Evolutionary conservation across 2,797 vertebrate species (phyloP).

Genomic region (Tangara arthus): DNA sequence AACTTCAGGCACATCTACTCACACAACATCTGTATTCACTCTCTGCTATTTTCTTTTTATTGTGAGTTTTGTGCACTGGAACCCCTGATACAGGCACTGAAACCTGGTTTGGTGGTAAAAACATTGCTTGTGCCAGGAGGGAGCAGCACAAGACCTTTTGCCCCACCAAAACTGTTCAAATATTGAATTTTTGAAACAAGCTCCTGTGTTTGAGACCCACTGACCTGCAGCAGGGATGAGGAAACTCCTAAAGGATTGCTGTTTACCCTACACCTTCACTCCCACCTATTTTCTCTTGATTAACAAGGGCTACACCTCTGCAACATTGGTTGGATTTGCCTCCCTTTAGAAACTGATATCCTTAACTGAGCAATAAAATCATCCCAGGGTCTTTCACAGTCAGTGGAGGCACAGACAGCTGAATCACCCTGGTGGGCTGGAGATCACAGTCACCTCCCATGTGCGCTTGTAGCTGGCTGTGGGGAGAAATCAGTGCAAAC

Average conservation of each 20-base stretch:
- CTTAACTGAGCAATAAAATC: neutral
- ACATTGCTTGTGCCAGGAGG: neutral
- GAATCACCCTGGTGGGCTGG: neutral
- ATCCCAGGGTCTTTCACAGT: neutral
- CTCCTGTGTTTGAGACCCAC: neutral
- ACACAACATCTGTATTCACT: neutral
- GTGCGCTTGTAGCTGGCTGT: neutral
- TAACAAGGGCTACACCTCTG: neutral
- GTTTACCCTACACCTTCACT: neutral
- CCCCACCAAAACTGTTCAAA: neutral
- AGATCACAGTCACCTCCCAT: neutral
- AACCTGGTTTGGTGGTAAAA: neutral
- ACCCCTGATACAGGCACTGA: neutral
- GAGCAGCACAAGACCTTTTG: neutral
- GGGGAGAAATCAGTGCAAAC: neutral
- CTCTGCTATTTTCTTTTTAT: neutral
- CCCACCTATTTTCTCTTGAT: neutral
- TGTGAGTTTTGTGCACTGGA: neutral
- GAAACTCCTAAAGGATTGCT: neutral
- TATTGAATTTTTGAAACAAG: neutral
- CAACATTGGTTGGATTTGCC: neutral
- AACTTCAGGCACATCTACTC: neutral
- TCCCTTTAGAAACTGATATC: neutral
- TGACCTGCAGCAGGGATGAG: neutral
- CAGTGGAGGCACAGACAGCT: neutral